Percentiles rank a stretch among this genome's conserved stretches.
phyloP scores from a whole-genome alignment of 2,113 vertebrate species.

The Genyomyrus donnyi region DNA sequence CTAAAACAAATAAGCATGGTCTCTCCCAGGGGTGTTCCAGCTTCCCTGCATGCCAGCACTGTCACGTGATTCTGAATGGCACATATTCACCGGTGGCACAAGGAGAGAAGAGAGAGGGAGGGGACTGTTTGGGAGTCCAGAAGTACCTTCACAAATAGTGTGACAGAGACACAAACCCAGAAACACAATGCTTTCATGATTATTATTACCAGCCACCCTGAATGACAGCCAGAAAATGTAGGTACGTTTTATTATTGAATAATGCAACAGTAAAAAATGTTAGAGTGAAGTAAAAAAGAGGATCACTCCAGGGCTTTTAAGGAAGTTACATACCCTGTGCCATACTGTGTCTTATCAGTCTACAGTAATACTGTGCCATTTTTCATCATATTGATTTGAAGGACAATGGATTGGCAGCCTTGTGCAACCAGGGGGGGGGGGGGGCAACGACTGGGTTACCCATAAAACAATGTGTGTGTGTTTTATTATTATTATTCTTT shows the following conservation, averaged over 20 bases:
- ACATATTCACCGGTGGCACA: background rate
- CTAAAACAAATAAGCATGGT: background rate
- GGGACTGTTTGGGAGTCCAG: too few relatives aligned
- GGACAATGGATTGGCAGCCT: background rate
- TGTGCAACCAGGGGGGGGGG: background rate
- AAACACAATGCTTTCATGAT: background rate
- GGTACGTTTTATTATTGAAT: background rate
- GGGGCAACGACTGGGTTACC: background rate
- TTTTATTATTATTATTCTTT: background rate
- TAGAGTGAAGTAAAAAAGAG: background rate
- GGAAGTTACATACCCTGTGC: background rate
- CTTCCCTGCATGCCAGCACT: background rate
- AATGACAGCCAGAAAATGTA: background rate
- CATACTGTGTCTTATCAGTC: background rate
- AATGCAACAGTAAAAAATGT: background rate
- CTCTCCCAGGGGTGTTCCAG: background rate
- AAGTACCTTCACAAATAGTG: background rate
- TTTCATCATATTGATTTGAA: background rate
- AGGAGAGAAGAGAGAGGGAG: background rate
- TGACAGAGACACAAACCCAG: background rate
- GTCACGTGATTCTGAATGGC: background rate
- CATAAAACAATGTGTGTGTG: background rate
- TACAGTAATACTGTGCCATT: background rate
- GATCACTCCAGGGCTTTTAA: background rate
- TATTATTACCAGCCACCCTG: background rate